phyloP scores from a whole-genome alignment of 2,888 invertebrate species.

The Cynaeus angustus region DNA sequence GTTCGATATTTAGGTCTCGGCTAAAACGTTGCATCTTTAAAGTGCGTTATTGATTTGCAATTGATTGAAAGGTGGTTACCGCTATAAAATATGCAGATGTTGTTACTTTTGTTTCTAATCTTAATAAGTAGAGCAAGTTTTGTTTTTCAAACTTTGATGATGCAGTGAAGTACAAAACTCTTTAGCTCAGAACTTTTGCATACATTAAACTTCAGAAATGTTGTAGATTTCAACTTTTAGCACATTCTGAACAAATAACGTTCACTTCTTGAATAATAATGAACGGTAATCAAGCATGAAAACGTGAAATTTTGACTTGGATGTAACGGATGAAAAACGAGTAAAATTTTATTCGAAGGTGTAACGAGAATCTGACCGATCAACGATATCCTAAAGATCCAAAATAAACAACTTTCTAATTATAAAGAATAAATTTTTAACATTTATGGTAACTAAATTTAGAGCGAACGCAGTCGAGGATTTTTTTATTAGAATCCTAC shows the following conservation, averaged over 20 bases:
- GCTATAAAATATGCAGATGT: slow-evolving; percentile 17
- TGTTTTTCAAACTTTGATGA: slow-evolving; percentile 27
- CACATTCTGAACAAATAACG: slow-evolving; percentile 28
- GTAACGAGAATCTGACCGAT: neutral
- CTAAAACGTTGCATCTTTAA: no score
- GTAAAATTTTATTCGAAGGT: neutral
- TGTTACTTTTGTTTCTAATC: slow-evolving; percentile 21
- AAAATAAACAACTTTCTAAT: slow-evolving; percentile 1
- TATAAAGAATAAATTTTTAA: slow-evolving; percentile 3
- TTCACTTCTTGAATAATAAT: slow-evolving; percentile 22
- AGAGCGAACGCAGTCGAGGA: neutral
- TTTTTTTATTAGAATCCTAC: slow-evolving; percentile 2
- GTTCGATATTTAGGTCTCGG: no score
- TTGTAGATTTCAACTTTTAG: slow-evolving; percentile 23
- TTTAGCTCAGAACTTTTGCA: slow-evolving; percentile 32
- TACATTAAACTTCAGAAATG: slow-evolving; percentile 30
- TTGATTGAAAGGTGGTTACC: no score
- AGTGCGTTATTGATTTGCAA: no score
- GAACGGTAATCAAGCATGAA: neutral
- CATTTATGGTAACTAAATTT: slow-evolving; percentile 7
- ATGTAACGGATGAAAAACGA: neutral
- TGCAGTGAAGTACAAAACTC: slow-evolving; percentile 27
- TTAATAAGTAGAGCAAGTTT: slow-evolving; percentile 19
- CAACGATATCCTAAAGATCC: neutral
- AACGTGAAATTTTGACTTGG: neutral